Evolutionary conservation across 2,888 invertebrate species (phyloP), one percentile per base, ranked within the genome.

Genomic region (Punctoribates punctum): DNA sequence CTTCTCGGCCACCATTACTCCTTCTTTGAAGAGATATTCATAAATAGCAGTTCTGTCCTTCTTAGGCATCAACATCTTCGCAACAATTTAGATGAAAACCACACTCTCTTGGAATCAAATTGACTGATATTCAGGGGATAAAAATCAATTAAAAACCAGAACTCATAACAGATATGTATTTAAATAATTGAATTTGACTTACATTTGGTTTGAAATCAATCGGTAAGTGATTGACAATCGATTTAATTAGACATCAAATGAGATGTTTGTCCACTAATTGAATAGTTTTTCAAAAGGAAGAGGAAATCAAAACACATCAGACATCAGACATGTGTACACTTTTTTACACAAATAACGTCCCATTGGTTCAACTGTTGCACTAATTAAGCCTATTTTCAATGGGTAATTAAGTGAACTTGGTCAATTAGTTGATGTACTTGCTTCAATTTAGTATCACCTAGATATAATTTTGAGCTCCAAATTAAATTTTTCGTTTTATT

Each of bases 1-100:
- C 84, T 99, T 98, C 85, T 96, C 96, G 13, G 99, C 99, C 82
- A 99, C 98, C 90, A 98, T 92, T 79, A 99, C 99, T 85, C 99
- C 99, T 87, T 99, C 98, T 85, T 96, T 96, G 86, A 98, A 97
- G 82, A 98, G 90, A 87, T 94, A 93, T 85, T 99, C 98, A 86
- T 94, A 99, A 85, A 99, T 98, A 82, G 93, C 88, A 81, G 94
- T 91, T 84, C 96, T 91, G 85, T 96, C 95, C 88, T 94, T 93
- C 88, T 97, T 98, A 83, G 98, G 96, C 96, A 99, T 99, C 94
- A 99, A 96, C 99, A 99, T 99, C 86, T 92, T 95, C n/a, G n/a
- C 34, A 34, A 34, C 34, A 34, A 34, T n/a, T n/a, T n/a, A n/a
- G n/a, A n/a, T n/a, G n/a, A n/a, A n/a, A n/a, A n/a, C n/a, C n/a